These are phyloP conservation scores for Cryptosula pallasiana DNA, from an alignment of 2,888 invertebrate genomes.

Conservation along the genomic window DNA sequence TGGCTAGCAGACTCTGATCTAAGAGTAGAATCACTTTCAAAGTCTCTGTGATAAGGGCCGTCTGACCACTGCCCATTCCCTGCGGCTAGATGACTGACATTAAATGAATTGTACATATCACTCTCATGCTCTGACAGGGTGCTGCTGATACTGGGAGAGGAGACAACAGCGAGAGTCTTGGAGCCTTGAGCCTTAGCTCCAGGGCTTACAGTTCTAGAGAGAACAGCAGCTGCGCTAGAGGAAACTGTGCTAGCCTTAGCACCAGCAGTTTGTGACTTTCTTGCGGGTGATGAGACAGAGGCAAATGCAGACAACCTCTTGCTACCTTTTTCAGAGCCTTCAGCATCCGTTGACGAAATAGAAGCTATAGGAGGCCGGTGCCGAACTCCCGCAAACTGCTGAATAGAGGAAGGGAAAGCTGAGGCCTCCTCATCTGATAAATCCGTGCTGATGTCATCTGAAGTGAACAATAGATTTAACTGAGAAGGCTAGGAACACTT, in stretches of 20 bases:
- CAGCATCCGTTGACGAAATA: not conserved
- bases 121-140: slow-evolving; percentile 6
- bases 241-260: not conserved
- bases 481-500: no score
- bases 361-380: not conserved
- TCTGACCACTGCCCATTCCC: not conserved
- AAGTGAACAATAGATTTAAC: no score
- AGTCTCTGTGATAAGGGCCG: not conserved
- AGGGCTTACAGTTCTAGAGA: not conserved
- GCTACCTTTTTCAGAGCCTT: not conserved
- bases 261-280: not conserved
- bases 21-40: not conserved
- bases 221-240: no score
- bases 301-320: slow-evolving; percentile 10
- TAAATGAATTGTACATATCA: not conserved
- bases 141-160: not conserved
- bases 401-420: not conserved
- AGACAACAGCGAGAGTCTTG: not conserved
- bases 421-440: not conserved
- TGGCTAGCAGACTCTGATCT: not conserved
- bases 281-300: not conserved
- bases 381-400: not conserved
- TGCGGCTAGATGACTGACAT: not conserved
- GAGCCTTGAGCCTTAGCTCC: not conserved
- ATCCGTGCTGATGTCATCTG: slow-evolving; percentile 16